phyloP scores from a whole-genome alignment of 2,797 vertebrate species.

The Limnodromus scolopaceus region DNA sequence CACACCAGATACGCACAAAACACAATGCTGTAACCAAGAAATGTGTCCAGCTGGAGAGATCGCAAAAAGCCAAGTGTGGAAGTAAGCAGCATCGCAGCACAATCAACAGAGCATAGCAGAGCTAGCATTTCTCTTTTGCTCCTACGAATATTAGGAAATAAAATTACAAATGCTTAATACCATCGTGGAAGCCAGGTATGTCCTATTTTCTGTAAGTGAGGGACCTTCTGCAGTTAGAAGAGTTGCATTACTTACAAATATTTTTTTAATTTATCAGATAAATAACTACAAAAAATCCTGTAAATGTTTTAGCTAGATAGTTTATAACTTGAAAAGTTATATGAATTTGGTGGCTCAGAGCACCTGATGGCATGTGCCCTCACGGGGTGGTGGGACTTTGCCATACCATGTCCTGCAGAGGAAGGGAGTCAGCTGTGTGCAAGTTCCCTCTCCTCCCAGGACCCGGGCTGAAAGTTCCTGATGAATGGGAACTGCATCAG shows the following conservation, averaged over 20 bases:
- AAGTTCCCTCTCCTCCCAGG: background rate
- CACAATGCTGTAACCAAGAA: background rate
- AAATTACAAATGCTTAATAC: background rate
- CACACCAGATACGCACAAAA: background rate
- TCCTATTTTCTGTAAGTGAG: background rate
- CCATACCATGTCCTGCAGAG: fast-evolving
- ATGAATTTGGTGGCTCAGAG: background rate
- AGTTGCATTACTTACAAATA: background rate
- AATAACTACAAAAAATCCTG: background rate
- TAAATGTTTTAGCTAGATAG: background rate
- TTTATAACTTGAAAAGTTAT: background rate
- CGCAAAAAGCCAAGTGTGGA: background rate
- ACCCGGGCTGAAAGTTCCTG: background rate
- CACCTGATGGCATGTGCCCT: fast-evolving
- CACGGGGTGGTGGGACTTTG: background rate
- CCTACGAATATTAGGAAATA: background rate
- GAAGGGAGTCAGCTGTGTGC: background rate
- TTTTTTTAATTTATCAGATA: background rate
- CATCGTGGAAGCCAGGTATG: fast-evolving
- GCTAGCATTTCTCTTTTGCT: background rate
- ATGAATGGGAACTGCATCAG: background rate
- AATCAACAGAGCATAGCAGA: background rate
- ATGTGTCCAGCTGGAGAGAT: background rate
- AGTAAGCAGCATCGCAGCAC: fast-evolving
- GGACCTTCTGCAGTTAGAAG: background rate